phyloP scores from a whole-genome alignment of 2,888 invertebrate genomes.

The Hemaris fuciformis region DNA sequence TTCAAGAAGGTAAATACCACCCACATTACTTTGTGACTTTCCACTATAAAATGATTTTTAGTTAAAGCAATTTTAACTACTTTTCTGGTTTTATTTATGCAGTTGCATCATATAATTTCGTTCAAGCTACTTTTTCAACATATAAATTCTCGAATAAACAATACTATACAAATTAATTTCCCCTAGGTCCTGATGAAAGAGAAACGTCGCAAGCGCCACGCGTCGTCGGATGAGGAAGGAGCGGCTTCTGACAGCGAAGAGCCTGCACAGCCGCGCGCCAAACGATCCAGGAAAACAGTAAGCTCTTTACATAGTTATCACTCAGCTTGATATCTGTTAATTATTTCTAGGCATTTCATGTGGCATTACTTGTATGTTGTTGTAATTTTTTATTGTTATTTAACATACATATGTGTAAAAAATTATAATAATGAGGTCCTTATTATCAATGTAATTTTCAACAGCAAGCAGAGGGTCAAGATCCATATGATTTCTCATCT shows the following conservation, averaged over 20 bases:
- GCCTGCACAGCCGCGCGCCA: conserved; percentile 51
- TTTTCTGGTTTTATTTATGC: background rate
- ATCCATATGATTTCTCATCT: conserved; percentile 69
- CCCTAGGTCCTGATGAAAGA: conserved; percentile 85
- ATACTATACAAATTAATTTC: background rate
- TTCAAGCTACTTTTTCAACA: background rate
- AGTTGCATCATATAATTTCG: no score
- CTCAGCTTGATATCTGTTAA: no score
- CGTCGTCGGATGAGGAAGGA: conserved; percentile 77
- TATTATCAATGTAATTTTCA: conserved; percentile 6
- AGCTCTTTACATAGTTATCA: conserved; percentile 18
- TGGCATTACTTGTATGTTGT: no score
- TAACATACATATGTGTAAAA: no score
- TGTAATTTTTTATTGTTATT: no score
- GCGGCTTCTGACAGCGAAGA: conserved; percentile 52
- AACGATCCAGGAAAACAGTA: conserved; percentile 69
- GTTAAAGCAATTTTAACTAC: background rate
- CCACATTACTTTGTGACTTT: no score
- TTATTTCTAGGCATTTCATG: no score
- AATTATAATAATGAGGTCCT: no score
- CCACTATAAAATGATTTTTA: background rate
- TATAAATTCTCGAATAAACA: no score
- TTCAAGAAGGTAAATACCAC: conserved; percentile 97
- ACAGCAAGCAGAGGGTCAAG: conserved; percentile 32
- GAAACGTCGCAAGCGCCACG: conserved; percentile 85